Conservation (phyloP, 2,797 vertebrate genomes). For the Semotilus atromaculatus region DNA sequence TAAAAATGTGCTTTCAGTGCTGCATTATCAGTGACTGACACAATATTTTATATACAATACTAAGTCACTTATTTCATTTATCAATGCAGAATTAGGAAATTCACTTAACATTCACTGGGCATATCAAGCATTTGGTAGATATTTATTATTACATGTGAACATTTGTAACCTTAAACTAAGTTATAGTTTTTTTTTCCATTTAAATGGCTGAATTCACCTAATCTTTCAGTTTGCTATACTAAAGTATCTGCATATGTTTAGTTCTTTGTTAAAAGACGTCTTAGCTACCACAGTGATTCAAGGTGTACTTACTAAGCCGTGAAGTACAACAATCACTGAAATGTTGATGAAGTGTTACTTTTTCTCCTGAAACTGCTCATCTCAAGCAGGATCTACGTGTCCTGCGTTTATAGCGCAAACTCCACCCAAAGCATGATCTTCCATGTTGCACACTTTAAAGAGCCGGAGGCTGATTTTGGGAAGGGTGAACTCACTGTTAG, state of each 20-base stretch:
- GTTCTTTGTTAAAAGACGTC: background rate
- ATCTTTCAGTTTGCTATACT: background rate
- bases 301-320: background rate
- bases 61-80: background rate
- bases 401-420: slow-evolving; percentile 25
- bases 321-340: background rate
- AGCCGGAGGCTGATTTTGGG: background rate
- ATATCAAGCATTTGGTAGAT: background rate
- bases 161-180: background rate
- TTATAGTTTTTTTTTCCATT: background rate
- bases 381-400: background rate
- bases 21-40: background rate
- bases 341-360: background rate
- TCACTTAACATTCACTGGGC: background rate
- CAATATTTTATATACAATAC: no score
- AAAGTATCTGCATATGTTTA: background rate
- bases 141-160: background rate
- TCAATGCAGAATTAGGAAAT: background rate
- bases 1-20: background rate
- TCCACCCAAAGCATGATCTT: background rate
- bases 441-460: background rate
- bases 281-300: background rate
- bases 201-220: background rate
- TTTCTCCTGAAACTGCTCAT: background rate
- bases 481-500: slow-evolving; percentile 21